Evolutionary conservation across 2,113 vertebrate genomes (phyloP).

Genomic region (Cyanoramphus novaezelandiae): DNA sequence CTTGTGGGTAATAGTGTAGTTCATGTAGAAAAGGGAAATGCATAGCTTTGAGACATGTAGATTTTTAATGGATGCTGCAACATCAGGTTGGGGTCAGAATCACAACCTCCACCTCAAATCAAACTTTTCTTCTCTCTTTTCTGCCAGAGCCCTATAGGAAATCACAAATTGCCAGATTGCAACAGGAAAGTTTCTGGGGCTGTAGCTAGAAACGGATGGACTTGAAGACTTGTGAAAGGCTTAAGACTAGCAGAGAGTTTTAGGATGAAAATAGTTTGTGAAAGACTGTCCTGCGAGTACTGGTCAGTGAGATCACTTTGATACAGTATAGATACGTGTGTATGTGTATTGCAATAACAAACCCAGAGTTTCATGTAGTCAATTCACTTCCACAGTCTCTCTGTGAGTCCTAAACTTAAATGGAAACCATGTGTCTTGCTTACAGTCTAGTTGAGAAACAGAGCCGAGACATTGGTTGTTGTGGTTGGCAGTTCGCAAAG

Average conservation of each 20-base stretch:
- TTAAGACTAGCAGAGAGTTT: not conserved
- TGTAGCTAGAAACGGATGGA: not conserved
- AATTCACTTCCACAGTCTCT: not conserved
- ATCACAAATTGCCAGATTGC: not conserved
- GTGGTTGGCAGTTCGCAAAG: not conserved
- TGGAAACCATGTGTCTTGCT: not conserved
- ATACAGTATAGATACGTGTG: not conserved
- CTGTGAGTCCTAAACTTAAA: not conserved
- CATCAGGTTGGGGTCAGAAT: not conserved
- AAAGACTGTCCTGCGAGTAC: not conserved
- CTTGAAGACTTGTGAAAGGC: not conserved
- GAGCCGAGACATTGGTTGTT: not conserved
- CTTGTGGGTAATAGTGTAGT: not conserved
- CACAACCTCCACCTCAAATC: not conserved
- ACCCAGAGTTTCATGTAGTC: not conserved
- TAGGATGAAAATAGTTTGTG: not conserved
- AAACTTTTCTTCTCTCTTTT: not conserved
- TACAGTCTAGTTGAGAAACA: not conserved
- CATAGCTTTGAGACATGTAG: not conserved
- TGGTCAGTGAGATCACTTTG: rapidly evolving
- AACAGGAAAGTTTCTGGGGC: not conserved
- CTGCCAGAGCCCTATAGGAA: not conserved
- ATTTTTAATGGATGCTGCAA: not conserved
- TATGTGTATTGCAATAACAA: not conserved
- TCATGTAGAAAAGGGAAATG: not conserved